A percentile compares a stretch with the other conserved stretches of the same genome.
These are phyloP conservation scores for Drosophila stalkeri DNA, from an alignment of 2,888 invertebrate genomes.

Conservation along the genomic window DNA sequence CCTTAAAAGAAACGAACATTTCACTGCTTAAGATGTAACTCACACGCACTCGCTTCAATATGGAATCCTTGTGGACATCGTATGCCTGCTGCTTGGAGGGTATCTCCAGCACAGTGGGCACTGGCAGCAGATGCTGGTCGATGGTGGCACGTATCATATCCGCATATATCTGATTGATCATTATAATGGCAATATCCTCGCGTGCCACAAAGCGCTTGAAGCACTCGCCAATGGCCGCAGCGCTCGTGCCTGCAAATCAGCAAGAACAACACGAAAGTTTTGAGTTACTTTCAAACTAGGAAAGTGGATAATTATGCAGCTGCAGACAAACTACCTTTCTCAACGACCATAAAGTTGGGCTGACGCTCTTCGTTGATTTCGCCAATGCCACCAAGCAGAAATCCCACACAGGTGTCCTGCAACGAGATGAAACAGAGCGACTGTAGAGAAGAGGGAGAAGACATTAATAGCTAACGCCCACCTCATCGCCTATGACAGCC, in stretches of 20 bases:
- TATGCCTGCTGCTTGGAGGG: slow-evolving; percentile 65
- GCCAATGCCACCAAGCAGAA: slow-evolving; percentile 69
- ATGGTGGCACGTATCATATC: slow-evolving; percentile 59
- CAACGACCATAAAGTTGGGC: slow-evolving; percentile 66
- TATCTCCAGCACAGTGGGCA: slow-evolving; percentile 68
- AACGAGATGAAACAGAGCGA: not conserved
- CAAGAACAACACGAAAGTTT: not conserved
- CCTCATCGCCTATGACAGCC: slow-evolving; percentile 70
- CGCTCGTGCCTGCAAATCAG: slow-evolving; percentile 44
- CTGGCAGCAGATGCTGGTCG: slow-evolving; percentile 52
- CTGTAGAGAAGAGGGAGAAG: not conserved
- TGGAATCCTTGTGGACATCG: slow-evolving; percentile 62
- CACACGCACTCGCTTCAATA: slow-evolving; percentile 61
- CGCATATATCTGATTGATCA: slow-evolving; percentile 66
- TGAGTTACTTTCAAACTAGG: slow-evolving; percentile 1
- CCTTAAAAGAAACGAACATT: not conserved
- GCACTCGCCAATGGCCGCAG: slow-evolving; percentile 43
- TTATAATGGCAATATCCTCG: slow-evolving; percentile 60
- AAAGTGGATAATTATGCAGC: not conserved
- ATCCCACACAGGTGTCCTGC: slow-evolving; percentile 70
- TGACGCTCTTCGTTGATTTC: slow-evolving; percentile 56
- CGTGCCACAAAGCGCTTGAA: slow-evolving; percentile 59
- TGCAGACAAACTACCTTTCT: slow-evolving; percentile 40
- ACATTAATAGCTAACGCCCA: not conserved
- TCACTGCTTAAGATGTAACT: slow-evolving; percentile 16